Evolutionary conservation across 2,797 vertebrate genomes (phyloP).

Genomic region (Lithobates pipiens): DNA sequence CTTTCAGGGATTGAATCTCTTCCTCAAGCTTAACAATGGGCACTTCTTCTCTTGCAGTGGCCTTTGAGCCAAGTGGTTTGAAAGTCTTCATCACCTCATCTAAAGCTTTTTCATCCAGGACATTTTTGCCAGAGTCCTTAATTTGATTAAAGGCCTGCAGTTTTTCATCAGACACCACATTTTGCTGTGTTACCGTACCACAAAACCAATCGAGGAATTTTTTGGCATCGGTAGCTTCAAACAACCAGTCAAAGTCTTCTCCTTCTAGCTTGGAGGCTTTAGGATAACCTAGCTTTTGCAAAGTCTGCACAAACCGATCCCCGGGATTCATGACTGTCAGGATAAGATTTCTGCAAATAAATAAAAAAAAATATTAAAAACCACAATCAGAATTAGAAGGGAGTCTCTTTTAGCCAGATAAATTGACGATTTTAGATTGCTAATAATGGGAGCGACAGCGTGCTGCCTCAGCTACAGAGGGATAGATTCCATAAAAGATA

Average conservation of each 20-base stretch:
- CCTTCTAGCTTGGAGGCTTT: slow-evolving; percentile 79
- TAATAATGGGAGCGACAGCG: too few relatives aligned
- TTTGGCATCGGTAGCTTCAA: slow-evolving; percentile 82
- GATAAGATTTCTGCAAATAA: not conserved
- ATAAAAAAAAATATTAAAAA: too few relatives aligned
- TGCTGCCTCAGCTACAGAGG: too few relatives aligned
- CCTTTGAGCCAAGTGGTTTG: slow-evolving; percentile 63
- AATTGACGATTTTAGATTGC: too few relatives aligned
- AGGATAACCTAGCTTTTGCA: slow-evolving; percentile 85
- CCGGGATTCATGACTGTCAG: slow-evolving; percentile 83
- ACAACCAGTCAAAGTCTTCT: slow-evolving; percentile 95
- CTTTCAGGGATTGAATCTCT: slow-evolving; percentile 80
- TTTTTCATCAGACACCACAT: slow-evolving; percentile 81
- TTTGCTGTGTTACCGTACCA: slow-evolving; percentile 77
- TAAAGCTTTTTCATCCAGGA: slow-evolving; percentile 84
- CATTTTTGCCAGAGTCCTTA: slow-evolving; percentile 75
- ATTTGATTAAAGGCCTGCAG: slow-evolving; percentile 78
- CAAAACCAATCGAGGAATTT: slow-evolving; percentile 89
- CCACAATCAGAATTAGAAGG: too few relatives aligned
- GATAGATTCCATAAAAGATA: too few relatives aligned
- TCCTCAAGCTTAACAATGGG: slow-evolving; percentile 79
- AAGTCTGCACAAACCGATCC: slow-evolving; percentile 85
- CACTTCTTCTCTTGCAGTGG: slow-evolving; percentile 68
- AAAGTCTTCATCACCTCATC: slow-evolving; percentile 84
- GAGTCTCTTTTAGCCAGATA: too few relatives aligned